Conservation (phyloP, 2,113 vertebrate genomes). For the Ginglymostoma cirratum region DNA sequence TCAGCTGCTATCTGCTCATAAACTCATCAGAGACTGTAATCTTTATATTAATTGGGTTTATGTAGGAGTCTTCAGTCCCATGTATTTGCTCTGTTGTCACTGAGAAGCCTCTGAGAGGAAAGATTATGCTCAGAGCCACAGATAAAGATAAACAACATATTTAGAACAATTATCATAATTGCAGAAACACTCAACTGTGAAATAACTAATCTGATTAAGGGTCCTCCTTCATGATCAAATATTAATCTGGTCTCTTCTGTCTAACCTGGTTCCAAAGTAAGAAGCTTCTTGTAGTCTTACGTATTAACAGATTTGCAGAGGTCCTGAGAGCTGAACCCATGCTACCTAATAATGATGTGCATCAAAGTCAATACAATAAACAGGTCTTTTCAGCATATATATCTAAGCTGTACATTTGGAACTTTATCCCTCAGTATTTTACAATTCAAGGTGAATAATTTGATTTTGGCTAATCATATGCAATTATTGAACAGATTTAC, state of each 20-base stretch:
- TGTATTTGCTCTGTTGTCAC: constrained; percentile 38
- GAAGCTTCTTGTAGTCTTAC: constrained; percentile 88
- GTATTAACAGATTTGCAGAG: constrained; percentile 88
- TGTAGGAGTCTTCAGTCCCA: constrained; percentile 67
- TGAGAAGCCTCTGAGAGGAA: constrained; percentile 65
- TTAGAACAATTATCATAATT: constrained; percentile 98
- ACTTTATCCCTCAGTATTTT: constrained; percentile 38
- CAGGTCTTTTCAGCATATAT: constrained; percentile 66
- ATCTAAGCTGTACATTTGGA: constrained; percentile 64
- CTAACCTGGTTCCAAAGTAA: constrained; percentile 79
- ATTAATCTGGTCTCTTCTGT: constrained; percentile 89
- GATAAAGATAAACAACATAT: constrained; percentile 78
- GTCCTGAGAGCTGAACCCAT: constrained; percentile 65
- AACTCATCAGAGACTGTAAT: constrained; percentile 67
- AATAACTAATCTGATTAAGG: constrained; percentile 95
- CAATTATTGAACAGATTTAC: constrained; percentile 22
- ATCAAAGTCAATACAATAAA: constrained; percentile 66
- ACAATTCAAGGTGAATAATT: constrained; percentile 44
- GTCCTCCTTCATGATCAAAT: constrained; percentile 91
- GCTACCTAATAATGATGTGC: constrained; percentile 84
- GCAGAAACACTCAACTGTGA: constrained; percentile 77
- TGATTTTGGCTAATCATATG: neutral
- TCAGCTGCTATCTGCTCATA: constrained; percentile 60
- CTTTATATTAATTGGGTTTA: constrained; percentile 87
- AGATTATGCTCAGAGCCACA: constrained; percentile 69